Conservation (phyloP, 53 echinoderm and acorn worm species). For the Echinarachnius parma region DNA sequence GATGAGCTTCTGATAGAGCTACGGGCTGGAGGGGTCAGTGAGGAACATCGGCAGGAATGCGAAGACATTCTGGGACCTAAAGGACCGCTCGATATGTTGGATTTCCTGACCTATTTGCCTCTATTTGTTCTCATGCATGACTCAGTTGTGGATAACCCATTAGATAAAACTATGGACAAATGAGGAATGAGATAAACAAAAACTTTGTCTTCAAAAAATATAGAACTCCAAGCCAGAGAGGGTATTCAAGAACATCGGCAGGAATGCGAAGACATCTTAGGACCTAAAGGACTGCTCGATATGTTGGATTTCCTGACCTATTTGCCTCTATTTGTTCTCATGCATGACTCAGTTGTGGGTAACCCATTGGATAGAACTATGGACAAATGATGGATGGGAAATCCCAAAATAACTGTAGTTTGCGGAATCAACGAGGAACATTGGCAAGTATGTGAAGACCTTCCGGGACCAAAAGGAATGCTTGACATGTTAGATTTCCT, state of each 20-base stretch:
- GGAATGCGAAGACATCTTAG: conserved; percentile 50
- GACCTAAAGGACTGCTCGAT: conserved; percentile 74
- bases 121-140: conserved; percentile 89
- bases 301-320: conserved; percentile 86
- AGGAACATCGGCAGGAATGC: conserved; percentile 84
- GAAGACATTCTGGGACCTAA: conserved; percentile 66
- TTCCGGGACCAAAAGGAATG: conserved; percentile 57
- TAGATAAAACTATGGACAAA: conserved; percentile 75
- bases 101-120: conserved; percentile 85
- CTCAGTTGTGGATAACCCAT: conserved; percentile 87
- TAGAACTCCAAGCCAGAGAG: neutral
- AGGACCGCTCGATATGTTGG: conserved; percentile 78
- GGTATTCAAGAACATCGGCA: conserved; percentile 30
- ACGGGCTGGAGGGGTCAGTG: conserved; percentile 86
- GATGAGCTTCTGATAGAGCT: conserved; percentile 77
- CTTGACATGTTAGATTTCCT: conserved; percentile 70
- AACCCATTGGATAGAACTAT: conserved; percentile 50
- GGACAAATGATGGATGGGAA: neutral
- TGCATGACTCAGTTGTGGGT: conserved; percentile 83
- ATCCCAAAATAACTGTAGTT: neutral
- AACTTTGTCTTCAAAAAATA: no score
- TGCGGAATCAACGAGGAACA: neutral
- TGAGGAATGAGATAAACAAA: no score
- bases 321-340: conserved; percentile 87
- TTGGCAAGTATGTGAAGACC: no score